A percentile compares a stretch with the other conserved stretches of the same genome.
These are phyloP conservation scores for Aphaenogaster ashmeadi DNA, from an alignment of 1,140 invertebrate species.

Conservation along the genomic window DNA sequence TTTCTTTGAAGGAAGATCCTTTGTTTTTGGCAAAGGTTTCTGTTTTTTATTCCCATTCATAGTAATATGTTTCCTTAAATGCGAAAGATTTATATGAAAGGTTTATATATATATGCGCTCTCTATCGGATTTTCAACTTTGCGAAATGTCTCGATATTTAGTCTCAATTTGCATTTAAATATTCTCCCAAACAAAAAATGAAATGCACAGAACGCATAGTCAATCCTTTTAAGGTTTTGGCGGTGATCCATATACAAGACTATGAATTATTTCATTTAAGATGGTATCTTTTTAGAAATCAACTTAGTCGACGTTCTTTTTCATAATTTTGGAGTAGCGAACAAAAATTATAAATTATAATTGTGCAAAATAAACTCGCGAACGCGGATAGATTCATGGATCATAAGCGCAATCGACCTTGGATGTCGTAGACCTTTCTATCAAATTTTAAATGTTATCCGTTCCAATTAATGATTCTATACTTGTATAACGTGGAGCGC, in stretches of 20 bases:
- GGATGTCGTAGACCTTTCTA: background rate
- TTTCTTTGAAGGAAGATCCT: background rate
- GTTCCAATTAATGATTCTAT: background rate
- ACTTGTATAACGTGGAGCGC: background rate
- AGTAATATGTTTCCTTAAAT: background rate
- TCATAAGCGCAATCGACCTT: background rate
- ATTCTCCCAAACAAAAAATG: background rate
- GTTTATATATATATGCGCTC: background rate
- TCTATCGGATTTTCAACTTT: background rate
- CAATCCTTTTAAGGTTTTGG: background rate
- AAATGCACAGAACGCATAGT: background rate
- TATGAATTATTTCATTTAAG: background rate
- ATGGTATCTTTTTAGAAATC: background rate
- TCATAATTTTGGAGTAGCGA: background rate
- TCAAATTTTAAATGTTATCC: background rate
- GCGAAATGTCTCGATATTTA: background rate
- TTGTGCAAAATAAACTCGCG: background rate
- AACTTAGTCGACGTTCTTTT: background rate
- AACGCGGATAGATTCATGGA: background rate
- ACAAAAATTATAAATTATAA: background rate
- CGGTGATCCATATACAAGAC: background rate
- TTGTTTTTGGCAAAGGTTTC: background rate
- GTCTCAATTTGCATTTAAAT: background rate
- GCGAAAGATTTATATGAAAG: background rate
- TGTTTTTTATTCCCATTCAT: background rate